Conservation (phyloP, 2,888 invertebrate genomes). For the Lasioglossum morio region DNA sequence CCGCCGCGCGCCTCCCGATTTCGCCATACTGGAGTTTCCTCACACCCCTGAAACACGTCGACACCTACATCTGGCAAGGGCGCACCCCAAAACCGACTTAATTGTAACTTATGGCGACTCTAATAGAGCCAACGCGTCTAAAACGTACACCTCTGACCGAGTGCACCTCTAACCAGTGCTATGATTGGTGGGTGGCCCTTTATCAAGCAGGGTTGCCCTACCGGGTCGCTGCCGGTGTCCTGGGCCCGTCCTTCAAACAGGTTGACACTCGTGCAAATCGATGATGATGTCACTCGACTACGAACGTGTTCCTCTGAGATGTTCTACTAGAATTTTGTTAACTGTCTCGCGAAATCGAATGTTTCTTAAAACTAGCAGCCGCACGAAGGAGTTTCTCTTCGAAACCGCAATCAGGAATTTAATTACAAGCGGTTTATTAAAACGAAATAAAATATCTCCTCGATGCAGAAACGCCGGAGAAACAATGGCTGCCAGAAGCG, state of each 20-base stretch:
- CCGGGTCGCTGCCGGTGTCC: neutral
- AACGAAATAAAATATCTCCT: slow-evolving; percentile 14
- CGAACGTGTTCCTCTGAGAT: neutral
- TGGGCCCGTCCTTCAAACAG: neutral
- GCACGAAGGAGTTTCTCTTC: neutral
- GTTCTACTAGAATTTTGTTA: too few relatives aligned
- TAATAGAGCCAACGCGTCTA: slow-evolving; percentile 77
- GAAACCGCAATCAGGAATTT: neutral
- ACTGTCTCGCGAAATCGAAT: neutral
- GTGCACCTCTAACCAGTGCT: slow-evolving; percentile 27
- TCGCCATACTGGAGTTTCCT: slow-evolving; percentile 42
- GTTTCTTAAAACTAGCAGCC: neutral
- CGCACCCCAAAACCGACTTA: slow-evolving; percentile 81
- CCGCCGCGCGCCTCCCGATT: slow-evolving; percentile 25
- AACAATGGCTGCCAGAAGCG: slow-evolving; percentile 69
- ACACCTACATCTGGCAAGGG: slow-evolving; percentile 73
- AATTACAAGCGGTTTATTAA: neutral
- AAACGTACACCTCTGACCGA: slow-evolving; percentile 55
- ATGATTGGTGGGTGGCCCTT: slow-evolving; percentile 56
- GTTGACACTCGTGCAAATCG: neutral
- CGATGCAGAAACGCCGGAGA: slow-evolving; percentile 38
- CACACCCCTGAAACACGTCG: slow-evolving; percentile 51
- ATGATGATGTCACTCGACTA: neutral
- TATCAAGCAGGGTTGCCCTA: slow-evolving; percentile 25
- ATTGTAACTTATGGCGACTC: slow-evolving; percentile 84